These are phyloP conservation scores for Diuraphis noxia DNA, from an alignment of 1,140 invertebrate species.

Conservation along the genomic window DNA sequence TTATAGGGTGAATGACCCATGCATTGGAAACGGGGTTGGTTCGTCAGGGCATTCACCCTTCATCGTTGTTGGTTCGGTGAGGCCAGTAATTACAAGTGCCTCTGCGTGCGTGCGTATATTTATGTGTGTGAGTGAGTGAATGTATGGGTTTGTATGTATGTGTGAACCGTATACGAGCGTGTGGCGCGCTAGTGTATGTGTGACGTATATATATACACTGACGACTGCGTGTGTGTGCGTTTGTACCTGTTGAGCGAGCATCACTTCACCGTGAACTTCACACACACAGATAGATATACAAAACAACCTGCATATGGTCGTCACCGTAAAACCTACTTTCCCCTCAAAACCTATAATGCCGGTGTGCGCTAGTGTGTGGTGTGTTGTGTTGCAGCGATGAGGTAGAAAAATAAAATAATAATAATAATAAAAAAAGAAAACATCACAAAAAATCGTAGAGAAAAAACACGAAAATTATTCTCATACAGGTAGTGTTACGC, in stretches of 20 bases:
- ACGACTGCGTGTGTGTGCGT: neutral
- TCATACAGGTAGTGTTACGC: neutral
- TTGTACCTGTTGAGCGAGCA: constrained; percentile 52
- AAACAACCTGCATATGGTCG: constrained; percentile 53
- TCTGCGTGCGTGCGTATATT: constrained; percentile 17
- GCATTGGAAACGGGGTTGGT: constrained; percentile 52
- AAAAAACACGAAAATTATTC: constrained; percentile 9
- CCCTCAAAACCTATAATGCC: constrained; percentile 42
- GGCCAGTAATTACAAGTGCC: constrained; percentile 53
- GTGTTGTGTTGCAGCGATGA: neutral
- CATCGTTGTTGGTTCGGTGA: constrained; percentile 47
- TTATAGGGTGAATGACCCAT: constrained; percentile 52
- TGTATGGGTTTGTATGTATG: neutral
- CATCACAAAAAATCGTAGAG: constrained; percentile 37
- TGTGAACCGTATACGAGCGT: neutral
- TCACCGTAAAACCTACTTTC: constrained; percentile 54
- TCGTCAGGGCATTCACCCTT: constrained; percentile 52
- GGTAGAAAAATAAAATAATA: constrained; percentile 17
- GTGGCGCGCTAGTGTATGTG: neutral
- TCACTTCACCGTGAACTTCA: constrained; percentile 54
- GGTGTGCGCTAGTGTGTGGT: neutral
- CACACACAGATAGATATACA: constrained; percentile 13
- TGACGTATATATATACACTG: neutral
- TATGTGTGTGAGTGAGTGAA: neutral
- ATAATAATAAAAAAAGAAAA: constrained; percentile 33